These are phyloP conservation scores for Cyprinodon diabolis DNA, from an alignment of 2,797 vertebrate species.

Conservation along the genomic window DNA sequence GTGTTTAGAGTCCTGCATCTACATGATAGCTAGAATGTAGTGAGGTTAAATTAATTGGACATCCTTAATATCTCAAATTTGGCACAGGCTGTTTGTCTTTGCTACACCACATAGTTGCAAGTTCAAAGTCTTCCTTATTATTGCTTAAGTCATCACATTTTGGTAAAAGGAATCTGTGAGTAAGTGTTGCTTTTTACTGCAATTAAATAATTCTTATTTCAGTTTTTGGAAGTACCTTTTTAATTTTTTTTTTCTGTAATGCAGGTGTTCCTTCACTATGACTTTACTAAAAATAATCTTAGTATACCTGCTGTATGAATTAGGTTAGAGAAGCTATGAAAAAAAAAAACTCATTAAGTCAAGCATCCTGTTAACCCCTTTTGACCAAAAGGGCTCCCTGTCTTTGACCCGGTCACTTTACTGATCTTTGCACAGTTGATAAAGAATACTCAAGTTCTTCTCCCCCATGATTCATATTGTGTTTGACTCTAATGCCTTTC, in stretches of 20 bases:
- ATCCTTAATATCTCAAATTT: too few relatives aligned
- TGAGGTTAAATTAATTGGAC: neutral
- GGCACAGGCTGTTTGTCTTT: too few relatives aligned
- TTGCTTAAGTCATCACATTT: too few relatives aligned
- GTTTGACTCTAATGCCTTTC: constrained; percentile 48
- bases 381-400: neutral
- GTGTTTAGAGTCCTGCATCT: neutral
- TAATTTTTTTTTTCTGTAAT: too few relatives aligned
- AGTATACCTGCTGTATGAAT: constrained; percentile 28
- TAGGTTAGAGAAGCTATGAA: constrained; percentile 17
- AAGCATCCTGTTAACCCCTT: neutral
- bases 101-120: too few relatives aligned
- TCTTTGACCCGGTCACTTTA: constrained; percentile 58
- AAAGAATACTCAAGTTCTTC: constrained; percentile 50
- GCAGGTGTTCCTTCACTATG: too few relatives aligned
- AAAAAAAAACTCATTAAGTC: neutral
- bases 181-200: too few relatives aligned
- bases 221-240: too few relatives aligned
- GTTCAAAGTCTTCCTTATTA: too few relatives aligned
- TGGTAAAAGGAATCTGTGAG: too few relatives aligned
- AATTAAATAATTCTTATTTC: too few relatives aligned
- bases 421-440: constrained; percentile 68
- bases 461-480: constrained; percentile 46
- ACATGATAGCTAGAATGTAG: neutral
- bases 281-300: constrained; percentile 4